Percentiles rank a stretch among this genome's conserved stretches.
Evolutionary conservation across 1,140 invertebrate species (phyloP).

Genomic region (Drosophila tropicalis): DNA sequence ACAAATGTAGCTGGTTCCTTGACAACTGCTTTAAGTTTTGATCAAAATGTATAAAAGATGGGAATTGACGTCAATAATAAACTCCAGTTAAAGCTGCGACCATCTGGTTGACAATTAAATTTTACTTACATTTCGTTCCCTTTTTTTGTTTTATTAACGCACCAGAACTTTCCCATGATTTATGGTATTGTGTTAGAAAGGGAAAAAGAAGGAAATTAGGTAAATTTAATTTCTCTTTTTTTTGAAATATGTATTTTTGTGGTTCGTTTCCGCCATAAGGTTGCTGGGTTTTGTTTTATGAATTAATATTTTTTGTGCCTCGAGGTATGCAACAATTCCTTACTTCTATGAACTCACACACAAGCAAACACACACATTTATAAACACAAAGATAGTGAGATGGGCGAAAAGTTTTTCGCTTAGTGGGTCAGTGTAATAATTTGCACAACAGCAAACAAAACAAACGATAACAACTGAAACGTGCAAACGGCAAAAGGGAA

Average conservation of each 20-base stretch:
- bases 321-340: slow-evolving; percentile 28
- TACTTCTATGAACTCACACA: slow-evolving; percentile 24
- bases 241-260: slow-evolving; percentile 35
- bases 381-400: background rate
- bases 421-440: slow-evolving; percentile 78
- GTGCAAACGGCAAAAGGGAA: slow-evolving; percentile 58
- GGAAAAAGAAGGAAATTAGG: slow-evolving; percentile 30
- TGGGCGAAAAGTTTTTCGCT: slow-evolving; percentile 42
- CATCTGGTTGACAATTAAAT: slow-evolving; percentile 48
- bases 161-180: slow-evolving; percentile 31
- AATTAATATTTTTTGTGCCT: background rate
- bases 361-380: slow-evolving; percentile 8
- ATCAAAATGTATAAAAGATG: background rate
- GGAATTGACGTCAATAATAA: background rate
- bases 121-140: slow-evolving; percentile 1
- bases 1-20: background rate
- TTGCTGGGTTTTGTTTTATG: background rate
- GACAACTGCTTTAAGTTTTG: background rate
- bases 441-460: slow-evolving; percentile 63
- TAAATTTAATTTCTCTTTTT: slow-evolving; percentile 43
- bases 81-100: slow-evolving; percentile 7
- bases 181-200: slow-evolving; percentile 38
- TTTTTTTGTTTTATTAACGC: background rate
- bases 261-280: slow-evolving; percentile 43
- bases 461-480: slow-evolving; percentile 65